Base-by-base conservation (phyloP, 2,797 vertebrate species). In the Staurois parvus region DNA sequence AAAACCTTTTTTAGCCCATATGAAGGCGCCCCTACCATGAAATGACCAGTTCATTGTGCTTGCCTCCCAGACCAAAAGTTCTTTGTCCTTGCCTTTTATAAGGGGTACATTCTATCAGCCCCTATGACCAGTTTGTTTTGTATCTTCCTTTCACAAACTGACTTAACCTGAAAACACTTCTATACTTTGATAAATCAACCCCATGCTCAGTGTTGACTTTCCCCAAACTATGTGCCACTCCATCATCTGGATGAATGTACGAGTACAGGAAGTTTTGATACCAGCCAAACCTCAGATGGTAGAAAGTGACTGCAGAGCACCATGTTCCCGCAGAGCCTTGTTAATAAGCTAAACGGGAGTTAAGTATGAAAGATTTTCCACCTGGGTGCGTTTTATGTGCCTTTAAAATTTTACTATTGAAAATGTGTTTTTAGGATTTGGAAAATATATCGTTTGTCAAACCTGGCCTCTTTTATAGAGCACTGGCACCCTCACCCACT, bases 291-390 rank as follows among this genome's bases (percentile, higher is more conserved):
- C 24, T 26, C 24, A 26, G 26, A 48, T 48, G 28, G 66, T 48
- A 64, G 29, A 21, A 67, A n/a, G 66, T 79, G 30, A n/a, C 67
- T 24, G 11, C 48, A 29, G 29, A 56, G 28, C 28, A 13, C 37
- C 40, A 45, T 21, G 76, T 79, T 69, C 40, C 64, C 28, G 64
- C 48, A 40, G 26, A 29, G 56, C 11, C 28, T 68, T 17, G 28
- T 69, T 79, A 81, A 80, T 45, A 37, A 30, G 64, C 77, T 29
- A 67, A 79, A 69, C 66, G 3, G 66, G 77, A 69, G 66, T 52
- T 2, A 13, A 79, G 6, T 69, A n/a, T 62, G 67, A 81, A 72
- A 72, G 79, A 81, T 72, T 81, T 81, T 81, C 69, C 69, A 81
- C 69, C 48, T 80, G 66, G 30, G 78, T 72, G 69, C 76, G 40